phyloP scores from a whole-genome alignment of 2,888 invertebrate species.

The Drosophila mimetica region DNA sequence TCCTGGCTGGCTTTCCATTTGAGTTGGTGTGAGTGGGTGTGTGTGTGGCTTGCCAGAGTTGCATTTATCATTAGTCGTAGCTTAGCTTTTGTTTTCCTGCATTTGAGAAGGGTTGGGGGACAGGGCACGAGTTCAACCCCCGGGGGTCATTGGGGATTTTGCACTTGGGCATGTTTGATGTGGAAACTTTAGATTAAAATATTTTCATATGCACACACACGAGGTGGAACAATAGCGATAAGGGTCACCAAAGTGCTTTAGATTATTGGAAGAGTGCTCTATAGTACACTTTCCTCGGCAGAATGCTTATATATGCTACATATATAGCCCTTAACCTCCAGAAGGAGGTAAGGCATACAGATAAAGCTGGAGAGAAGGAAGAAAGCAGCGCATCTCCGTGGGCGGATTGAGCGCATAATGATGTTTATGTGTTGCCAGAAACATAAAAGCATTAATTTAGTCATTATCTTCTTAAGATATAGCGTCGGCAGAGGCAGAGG shows the following conservation, averaged over 20 bases:
- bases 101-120: conserved; percentile 18
- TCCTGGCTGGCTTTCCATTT: conserved; percentile 13
- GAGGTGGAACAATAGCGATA: conserved; percentile 14
- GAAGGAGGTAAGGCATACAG: not conserved
- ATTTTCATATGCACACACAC: conserved; percentile 62
- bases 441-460: conserved; percentile 85
- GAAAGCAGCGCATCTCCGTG: conserved; percentile 30
- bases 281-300: not conserved
- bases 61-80: conserved; percentile 71
- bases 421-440: conserved; percentile 83
- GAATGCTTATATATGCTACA: not conserved
- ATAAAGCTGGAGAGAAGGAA: not conserved
- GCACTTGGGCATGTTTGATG: conserved; percentile 73
- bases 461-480: conserved; percentile 84
- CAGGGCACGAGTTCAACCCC: conserved; percentile 2
- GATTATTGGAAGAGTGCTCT: conserved; percentile 10
- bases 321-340: conserved; percentile 10
- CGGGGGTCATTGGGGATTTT: conserved; percentile 60
- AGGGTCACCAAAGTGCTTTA: conserved; percentile 11
- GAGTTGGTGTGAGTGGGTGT: not conserved
- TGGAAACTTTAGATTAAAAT: conserved; percentile 82
- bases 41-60: conserved; percentile 35
- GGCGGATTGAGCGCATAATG: conserved; percentile 81
- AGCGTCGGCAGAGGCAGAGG: conserved; percentile 34
- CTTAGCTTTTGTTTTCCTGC: conserved; percentile 68